Percentiles rank a stretch among this genome's conserved stretches.
phyloP scores from a whole-genome alignment of 2,113 vertebrate genomes.

The Noturus placidus region DNA sequence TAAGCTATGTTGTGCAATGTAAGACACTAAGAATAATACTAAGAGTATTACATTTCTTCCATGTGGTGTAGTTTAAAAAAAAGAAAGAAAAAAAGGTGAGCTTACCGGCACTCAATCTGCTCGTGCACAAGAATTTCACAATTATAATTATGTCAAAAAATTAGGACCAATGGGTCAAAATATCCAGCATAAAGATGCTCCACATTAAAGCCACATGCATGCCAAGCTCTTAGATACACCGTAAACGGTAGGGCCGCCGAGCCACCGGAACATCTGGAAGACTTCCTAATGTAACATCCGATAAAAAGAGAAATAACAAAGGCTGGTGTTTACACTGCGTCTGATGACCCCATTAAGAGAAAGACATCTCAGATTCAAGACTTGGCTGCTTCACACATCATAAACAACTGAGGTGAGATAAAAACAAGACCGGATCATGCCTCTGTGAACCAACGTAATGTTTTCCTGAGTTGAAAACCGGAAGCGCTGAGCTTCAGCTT shows the following conservation, averaged over 20 bases:
- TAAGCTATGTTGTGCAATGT: conserved; percentile 7
- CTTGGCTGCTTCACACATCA: not conserved
- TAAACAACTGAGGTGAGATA: conserved; percentile 13
- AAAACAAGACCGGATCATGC: not conserved
- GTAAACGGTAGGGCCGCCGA: not conserved
- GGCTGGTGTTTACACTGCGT: not conserved
- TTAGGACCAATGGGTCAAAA: not conserved
- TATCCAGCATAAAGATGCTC: not conserved
- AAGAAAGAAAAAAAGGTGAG: not conserved
- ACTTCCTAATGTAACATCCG: conserved; percentile 20
- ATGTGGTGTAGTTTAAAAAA: not conserved
- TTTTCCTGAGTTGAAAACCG: not conserved
- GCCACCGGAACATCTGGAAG: conserved; percentile 34
- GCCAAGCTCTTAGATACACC: not conserved
- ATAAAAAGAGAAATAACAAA: conserved; percentile 22
- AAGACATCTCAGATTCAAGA: not conserved
- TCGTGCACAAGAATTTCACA: not conserved
- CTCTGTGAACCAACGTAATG: not conserved
- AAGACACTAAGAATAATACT: conserved; percentile 20
- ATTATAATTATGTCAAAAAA: not conserved
- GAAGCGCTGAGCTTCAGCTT: not conserved
- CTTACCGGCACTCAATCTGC: not conserved
- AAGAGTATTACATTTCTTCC: not conserved
- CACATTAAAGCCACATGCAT: not conserved
- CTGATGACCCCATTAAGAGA: conserved; percentile 28